Evolutionary conservation across 2,797 vertebrate species (phyloP), one percentile per base, ranked within the genome.

Genomic region (Sebastolobus alascanus): DNA sequence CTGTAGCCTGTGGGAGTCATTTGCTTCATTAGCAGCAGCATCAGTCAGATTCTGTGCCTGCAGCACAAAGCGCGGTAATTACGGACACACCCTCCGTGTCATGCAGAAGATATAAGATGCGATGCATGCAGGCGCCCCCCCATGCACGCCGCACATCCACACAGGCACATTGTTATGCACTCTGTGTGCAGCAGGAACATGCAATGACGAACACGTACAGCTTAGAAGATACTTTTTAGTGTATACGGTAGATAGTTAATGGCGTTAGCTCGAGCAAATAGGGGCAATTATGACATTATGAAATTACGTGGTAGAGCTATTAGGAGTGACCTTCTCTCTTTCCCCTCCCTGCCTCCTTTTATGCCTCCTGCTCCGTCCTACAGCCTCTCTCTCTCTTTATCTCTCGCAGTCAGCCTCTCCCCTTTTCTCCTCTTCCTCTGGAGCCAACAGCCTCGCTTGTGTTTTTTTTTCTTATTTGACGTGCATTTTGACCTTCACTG

Each of bases 221-320:
- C 68, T 79, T n/a, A 46, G 22, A 67, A 58, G 60, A 82, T 60
- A n/a, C 59, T 54, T 66, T 46, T 71, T 75, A 68, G 64, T 54
- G 77, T 76, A 79, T 75, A 66, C 65, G 75, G 74, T 27, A 59
- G 61, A 72, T 79, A 61, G 84, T 65, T 84, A 89, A 91, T 81
- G 85, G 77, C 38, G 73, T 92, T 87, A 84, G 86, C 78, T 76
- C 35, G 77, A 72, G 85, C 75, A 92, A 93, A 94, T 87, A 90
- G 73, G 69, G 50, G 66, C 89, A 84, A 94, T 95, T 91, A 93
- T 92, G 88, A 88, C 87, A 84, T 93, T 92, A 95, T 94, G 92
- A 95, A 95, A 95, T 94, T 92, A 95, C 31, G 82, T 86, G 84
- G 89, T 92, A 86, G 92, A 93, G 78, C 92, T 83, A 94, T 95